These are phyloP conservation scores for Thermophis baileyi DNA, from an alignment of 2,113 vertebrate genomes.

Conservation along the genomic window DNA sequence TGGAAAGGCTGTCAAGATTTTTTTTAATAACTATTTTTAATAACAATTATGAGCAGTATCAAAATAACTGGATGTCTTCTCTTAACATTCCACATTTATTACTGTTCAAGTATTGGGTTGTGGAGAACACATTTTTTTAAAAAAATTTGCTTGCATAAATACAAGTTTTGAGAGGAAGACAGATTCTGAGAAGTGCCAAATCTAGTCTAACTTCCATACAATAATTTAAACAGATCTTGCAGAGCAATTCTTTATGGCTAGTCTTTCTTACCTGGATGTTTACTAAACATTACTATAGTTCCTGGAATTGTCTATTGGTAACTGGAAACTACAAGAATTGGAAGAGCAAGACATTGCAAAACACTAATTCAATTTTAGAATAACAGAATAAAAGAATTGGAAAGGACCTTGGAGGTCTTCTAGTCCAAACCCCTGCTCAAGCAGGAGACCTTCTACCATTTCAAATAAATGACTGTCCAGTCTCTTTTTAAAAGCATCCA, in stretches of 20 bases:
- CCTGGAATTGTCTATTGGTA: neutral
- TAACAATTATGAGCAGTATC: neutral
- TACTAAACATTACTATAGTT: neutral
- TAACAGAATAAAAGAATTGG: neutral
- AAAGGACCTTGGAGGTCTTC: neutral
- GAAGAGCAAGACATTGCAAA: neutral
- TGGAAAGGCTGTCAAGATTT: neutral
- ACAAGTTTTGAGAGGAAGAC: neutral
- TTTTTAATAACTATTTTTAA: too few relatives aligned
- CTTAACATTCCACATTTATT: neutral
- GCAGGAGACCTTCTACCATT: neutral
- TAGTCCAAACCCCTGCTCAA: too few relatives aligned
- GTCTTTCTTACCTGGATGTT: neutral
- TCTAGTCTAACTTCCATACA: neutral
- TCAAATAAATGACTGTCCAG: neutral
- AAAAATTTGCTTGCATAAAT: neutral
- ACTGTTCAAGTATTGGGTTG: neutral
- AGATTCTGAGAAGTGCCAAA: neutral
- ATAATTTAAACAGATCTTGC: neutral
- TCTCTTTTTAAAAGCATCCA: neutral
- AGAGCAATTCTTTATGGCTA: neutral
- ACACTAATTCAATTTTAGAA: neutral
- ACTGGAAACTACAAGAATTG: neutral
- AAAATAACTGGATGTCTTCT: neutral
- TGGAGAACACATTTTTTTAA: neutral